These are phyloP conservation scores for Dromius quadrimaculatus DNA, from an alignment of 2,888 invertebrate species.

Conservation along the genomic window DNA sequence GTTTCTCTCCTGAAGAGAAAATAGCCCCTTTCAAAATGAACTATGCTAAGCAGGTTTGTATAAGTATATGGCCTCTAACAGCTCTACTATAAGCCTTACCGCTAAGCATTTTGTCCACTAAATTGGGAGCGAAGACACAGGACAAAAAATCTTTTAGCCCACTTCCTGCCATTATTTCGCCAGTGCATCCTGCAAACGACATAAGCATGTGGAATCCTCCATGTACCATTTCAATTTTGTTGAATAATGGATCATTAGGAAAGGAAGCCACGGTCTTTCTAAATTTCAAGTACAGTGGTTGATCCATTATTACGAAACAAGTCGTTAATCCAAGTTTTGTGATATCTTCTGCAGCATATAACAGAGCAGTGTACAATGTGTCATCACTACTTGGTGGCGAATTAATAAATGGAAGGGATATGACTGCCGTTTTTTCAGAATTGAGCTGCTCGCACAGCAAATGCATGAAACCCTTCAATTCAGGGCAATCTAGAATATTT, in stretches of 20 bases:
- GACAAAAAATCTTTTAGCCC: not conserved
- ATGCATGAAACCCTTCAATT: too few species aligned
- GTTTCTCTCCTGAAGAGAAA: too few species aligned
- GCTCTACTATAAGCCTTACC: not conserved
- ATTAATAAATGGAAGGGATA: conserved; percentile 5
- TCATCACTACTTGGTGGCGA: conserved; percentile 1
- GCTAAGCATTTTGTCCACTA: not conserved
- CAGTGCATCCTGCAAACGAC: not conserved
- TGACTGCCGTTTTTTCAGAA: not conserved
- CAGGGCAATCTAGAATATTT: too few species aligned
- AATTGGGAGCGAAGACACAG: not conserved
- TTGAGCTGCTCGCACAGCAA: too few species aligned
- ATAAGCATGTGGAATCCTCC: not conserved
- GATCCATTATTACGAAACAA: conserved; percentile 7
- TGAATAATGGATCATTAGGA: not conserved
- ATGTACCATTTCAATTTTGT: not conserved
- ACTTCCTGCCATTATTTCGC: not conserved
- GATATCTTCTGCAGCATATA: not conserved
- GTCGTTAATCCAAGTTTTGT: not conserved
- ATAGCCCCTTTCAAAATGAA: too few species aligned
- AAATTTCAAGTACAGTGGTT: not conserved
- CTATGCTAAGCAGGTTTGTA: too few species aligned
- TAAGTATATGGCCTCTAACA: not conserved
- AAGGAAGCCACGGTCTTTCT: not conserved
- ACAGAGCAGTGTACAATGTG: conserved; percentile 5